Evolutionary conservation across 2,113 vertebrate species (phyloP).

Genomic region (Urocolius indicus): DNA sequence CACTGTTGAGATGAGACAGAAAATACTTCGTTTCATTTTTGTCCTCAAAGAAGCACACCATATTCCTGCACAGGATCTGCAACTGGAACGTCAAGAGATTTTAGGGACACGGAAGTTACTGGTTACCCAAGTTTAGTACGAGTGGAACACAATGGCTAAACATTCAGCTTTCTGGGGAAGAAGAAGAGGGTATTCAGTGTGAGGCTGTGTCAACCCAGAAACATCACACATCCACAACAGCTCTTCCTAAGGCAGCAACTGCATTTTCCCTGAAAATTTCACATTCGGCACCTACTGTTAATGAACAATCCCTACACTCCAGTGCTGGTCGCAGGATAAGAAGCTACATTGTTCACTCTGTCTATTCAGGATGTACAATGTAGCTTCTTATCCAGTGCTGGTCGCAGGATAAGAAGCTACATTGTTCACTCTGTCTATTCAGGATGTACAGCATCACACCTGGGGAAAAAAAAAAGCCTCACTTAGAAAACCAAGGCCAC

Average conservation of each 20-base stretch:
- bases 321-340: neutral
- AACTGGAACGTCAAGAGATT: neutral
- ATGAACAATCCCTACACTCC: neutral
- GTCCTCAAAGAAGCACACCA: neutral
- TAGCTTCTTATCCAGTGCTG: too few species aligned
- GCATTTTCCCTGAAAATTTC: neutral
- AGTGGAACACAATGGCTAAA: neutral
- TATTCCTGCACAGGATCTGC: neutral
- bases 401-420: neutral
- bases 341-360: rapidly evolving
- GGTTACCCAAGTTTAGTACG: neutral
- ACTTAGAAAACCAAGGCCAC: neutral
- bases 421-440: neutral
- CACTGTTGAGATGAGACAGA: neutral
- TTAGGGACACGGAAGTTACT: neutral
- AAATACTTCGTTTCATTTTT: neutral
- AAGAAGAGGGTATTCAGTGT: neutral
- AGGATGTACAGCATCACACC: neutral
- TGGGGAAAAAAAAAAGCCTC: neutral
- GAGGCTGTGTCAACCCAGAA: neutral
- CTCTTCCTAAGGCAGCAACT: neutral
- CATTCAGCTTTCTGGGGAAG: neutral
- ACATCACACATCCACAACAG: neutral
- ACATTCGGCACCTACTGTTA: neutral
- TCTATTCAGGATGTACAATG: neutral